These are phyloP conservation scores for Clanis bilineata DNA, from an alignment of 2,888 invertebrate genomes.

Conservation along the genomic window DNA sequence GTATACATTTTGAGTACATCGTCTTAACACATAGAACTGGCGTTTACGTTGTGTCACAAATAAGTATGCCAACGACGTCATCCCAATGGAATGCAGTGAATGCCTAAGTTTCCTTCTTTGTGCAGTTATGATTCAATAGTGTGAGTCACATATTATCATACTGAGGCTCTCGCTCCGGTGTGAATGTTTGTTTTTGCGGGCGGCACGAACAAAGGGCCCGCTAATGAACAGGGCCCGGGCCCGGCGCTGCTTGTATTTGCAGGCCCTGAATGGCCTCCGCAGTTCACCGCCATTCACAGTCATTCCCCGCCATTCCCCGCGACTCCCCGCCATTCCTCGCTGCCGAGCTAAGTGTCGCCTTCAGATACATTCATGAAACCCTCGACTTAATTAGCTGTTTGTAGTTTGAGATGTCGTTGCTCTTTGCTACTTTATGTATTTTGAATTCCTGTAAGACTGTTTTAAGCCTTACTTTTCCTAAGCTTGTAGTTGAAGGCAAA, in stretches of 20 bases:
- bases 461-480: too few species aligned
- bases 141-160: conserved; percentile 3
- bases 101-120: neutral
- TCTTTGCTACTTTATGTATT: neutral
- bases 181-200: conserved; percentile 39
- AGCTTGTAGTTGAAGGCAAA: too few species aligned
- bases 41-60: neutral
- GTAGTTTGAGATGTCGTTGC: neutral
- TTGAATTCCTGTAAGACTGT: neutral
- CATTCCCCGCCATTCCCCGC: neutral
- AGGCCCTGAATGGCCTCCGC: conserved; percentile 36
- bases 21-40: neutral
- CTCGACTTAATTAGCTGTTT: neutral
- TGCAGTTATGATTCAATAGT: neutral
- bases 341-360: neutral
- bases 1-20: neutral
- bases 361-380: neutral
- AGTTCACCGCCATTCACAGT: neutral
- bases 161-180: neutral
- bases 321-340: neutral
- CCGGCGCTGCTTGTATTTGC: conserved; percentile 35
- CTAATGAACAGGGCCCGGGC: conserved; percentile 44
- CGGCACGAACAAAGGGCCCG: conserved; percentile 43
- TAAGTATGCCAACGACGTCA: neutral
- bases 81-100: neutral